Evolutionary conservation across 2,113 vertebrate genomes (phyloP), one percentile per base, ranked within the genome.

Genomic region (Dascyllus trimaculatus): DNA sequence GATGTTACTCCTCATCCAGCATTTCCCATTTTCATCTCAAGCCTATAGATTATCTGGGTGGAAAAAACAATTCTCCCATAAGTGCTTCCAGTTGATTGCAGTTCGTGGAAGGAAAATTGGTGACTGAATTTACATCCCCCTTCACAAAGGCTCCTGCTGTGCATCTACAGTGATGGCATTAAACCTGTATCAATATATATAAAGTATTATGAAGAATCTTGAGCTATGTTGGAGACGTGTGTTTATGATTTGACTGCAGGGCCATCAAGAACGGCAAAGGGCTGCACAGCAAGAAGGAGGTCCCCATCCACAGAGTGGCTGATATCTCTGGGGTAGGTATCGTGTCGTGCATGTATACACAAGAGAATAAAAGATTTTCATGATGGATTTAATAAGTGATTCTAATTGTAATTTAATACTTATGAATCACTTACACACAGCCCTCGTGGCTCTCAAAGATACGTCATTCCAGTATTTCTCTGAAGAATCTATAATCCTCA

Each of bases 261-360:
- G 98, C 98, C 26, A 97, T 98, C 91, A 99, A 99, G 94, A 99
- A 99, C 5, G 97, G 96, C n/a, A 99, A 99, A 89, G 98, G 98
- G 29, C 90, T 98, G 80, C 98, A 99, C 93, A 99, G 98, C 95
- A 99, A 99, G 95, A 99, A 99, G 93, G 98, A 99, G 91, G 96
- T 99, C 71, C 98, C 98, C 0, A 99, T 99, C 80, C 98, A 99
- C 93, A 95, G 98, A 67, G 98, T 99, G 5, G 98, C 97, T 10
- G 98, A 99, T 82, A 99, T 99, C 85, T 99, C 98, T 9, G 98
- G 98, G 92, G 98, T 99, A 91, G 93, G 98, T 89, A 32, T 2
- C 10, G 35, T 52, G 26, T 4, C 76, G 57, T 35, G 3, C 15
- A 18, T 15, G n/a, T 63, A 15, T 49, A 56, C 21, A 35, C 32